A percentile compares a stretch with the other conserved stretches of the same genome.
Evolutionary conservation across 2,113 vertebrate genomes (phyloP).

Genomic region (Thunnus thynnus): DNA sequence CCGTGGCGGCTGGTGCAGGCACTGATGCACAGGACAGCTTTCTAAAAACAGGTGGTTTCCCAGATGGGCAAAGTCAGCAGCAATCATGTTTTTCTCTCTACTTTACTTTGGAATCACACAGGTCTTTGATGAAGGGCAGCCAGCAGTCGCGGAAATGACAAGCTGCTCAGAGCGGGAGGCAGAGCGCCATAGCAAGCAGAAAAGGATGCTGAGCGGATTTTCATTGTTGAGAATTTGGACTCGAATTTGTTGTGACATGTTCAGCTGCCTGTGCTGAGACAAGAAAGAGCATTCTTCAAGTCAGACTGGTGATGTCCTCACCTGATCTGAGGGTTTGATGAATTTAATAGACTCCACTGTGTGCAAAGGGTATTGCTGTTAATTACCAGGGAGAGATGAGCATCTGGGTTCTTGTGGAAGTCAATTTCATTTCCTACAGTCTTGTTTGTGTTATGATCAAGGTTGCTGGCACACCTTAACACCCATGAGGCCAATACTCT

Average conservation of each 20-base stretch:
- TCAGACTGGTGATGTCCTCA: slow-evolving; percentile 15
- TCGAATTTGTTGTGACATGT: not conserved
- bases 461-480: slow-evolving; percentile 39
- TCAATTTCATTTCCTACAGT: slow-evolving; percentile 14
- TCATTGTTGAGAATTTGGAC: slow-evolving; percentile 10
- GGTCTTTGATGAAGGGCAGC: slow-evolving; percentile 30
- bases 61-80: slow-evolving; percentile 54
- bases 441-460: slow-evolving; percentile 39
- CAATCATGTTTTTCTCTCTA: slow-evolving; percentile 38
- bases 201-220: slow-evolving; percentile 1
- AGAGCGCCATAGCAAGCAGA: not conserved
- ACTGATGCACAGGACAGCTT: slow-evolving; percentile 5
- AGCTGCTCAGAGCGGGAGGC: not conserved
- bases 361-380: slow-evolving; percentile 11
- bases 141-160: slow-evolving; percentile 21
- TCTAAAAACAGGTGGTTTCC: slow-evolving; percentile 55
- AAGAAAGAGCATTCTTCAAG: not conserved
- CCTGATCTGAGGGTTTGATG: not conserved
- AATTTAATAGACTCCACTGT: slow-evolving; percentile 10
- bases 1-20: slow-evolving; percentile 16
- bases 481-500: slow-evolving; percentile 7
- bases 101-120: slow-evolving; percentile 24
- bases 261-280: not conserved
- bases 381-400: slow-evolving; percentile 26
- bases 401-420: slow-evolving; percentile 36